These are phyloP conservation scores for Ethmia dodecea DNA, from an alignment of 2,888 invertebrate genomes.

Conservation along the genomic window DNA sequence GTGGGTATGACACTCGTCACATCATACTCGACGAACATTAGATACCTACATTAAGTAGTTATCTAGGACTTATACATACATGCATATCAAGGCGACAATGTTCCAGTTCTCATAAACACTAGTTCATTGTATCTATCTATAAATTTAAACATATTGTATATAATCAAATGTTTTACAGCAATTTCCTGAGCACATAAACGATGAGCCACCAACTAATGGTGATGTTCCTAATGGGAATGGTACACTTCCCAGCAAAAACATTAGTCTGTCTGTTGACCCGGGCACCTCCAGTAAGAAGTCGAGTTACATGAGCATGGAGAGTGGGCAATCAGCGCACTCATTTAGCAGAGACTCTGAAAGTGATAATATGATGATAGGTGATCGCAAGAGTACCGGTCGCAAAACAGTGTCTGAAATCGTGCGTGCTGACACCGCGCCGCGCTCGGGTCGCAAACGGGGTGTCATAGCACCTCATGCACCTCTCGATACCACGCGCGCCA, in stretches of 20 bases:
- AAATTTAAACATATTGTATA: no score
- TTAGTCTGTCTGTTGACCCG: slow-evolving; percentile 28
- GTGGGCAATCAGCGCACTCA: slow-evolving; percentile 34
- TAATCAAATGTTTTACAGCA: no score
- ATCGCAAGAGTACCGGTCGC: slow-evolving; percentile 49
- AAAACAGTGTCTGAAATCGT: slow-evolving; percentile 59
- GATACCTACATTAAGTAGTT: no score
- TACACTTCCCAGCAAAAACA: slow-evolving; percentile 21
- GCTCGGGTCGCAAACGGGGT: slow-evolving; percentile 58
- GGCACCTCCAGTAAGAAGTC: slow-evolving; percentile 30
- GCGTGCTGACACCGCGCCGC: slow-evolving; percentile 37
- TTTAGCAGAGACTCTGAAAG: slow-evolving; percentile 42
- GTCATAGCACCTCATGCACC: slow-evolving; percentile 72
- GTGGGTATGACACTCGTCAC: no score
- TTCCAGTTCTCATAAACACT: no score
- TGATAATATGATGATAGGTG: slow-evolving; percentile 28
- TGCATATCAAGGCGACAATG: no score
- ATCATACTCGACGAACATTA: no score
- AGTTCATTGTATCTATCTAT: no score
- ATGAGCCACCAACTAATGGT: slow-evolving; percentile 20
- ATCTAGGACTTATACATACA: no score
- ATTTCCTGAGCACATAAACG: slow-evolving; percentile 36
- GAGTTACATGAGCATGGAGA: slow-evolving; percentile 48
- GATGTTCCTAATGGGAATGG: slow-evolving; percentile 33
- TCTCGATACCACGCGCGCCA: slow-evolving; percentile 51